phyloP scores from a whole-genome alignment of 2,888 invertebrate species.

The Temnothorax ravouxi region DNA sequence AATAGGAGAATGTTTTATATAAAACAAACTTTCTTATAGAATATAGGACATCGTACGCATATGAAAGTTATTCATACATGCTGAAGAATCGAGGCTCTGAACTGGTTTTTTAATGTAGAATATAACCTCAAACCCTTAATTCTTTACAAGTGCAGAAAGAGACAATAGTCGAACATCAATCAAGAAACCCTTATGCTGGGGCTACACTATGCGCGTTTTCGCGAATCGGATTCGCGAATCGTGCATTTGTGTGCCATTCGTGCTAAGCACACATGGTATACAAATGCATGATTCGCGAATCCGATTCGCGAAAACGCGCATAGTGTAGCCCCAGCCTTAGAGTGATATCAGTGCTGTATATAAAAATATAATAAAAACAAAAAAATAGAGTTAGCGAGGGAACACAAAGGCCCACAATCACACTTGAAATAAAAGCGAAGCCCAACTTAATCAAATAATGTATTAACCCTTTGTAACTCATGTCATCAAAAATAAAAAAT shows the following conservation, averaged over 20 bases:
- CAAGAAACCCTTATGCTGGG: conserved; percentile 2
- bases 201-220: too few relatives aligned
- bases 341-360: background rate
- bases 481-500: too few relatives aligned
- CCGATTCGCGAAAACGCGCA: too few relatives aligned
- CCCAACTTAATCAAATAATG: background rate
- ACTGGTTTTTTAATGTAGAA: background rate
- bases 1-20: too few relatives aligned
- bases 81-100: background rate
- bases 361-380: background rate
- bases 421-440: background rate
- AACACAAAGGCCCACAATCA: background rate
- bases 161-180: background rate
- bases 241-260: too few relatives aligned
- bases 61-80: too few relatives aligned
- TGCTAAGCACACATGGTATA: too few relatives aligned
- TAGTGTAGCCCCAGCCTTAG: too few relatives aligned
- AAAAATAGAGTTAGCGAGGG: background rate
- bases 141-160: background rate
- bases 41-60: too few relatives aligned
- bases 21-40: too few relatives aligned
- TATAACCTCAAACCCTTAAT: background rate
- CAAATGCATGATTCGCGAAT: too few relatives aligned
- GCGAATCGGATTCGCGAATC: too few relatives aligned
- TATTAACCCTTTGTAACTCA: background rate